Base-by-base conservation (phyloP, 1,140 invertebrate species). In the Kradibia gibbosae region DNA sequence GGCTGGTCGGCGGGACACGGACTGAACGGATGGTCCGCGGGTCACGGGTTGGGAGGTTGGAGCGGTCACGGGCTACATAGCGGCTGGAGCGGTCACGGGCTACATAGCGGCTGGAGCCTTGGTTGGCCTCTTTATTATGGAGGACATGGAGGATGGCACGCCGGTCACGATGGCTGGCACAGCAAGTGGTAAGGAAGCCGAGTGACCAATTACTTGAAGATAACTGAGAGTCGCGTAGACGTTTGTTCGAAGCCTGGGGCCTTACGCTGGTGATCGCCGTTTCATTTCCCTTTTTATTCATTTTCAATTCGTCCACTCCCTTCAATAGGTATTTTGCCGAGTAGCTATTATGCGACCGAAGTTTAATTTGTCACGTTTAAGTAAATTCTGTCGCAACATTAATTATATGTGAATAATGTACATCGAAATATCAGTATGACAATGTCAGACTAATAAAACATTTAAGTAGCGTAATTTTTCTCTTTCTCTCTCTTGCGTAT, bases 81-180 rank as follows among this genome's bases (percentile, higher is more conserved):
- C 28, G 78, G 80, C 15, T 75, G 57, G 80, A 50, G 34, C 20
- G 72, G 73, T 39, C 67, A 36, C 22, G 65, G 60, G 45, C n/a
- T 48, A 73, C 73, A 55, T n/a, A 39, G 74, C 28, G 78, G 80
- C 15, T 75, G 57, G 80, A 50, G 25, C 71, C n/a, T 53, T 10
- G 55, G 71, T 1, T 62, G 70, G 71, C 80, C 73, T 8, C 15
- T 70, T 0, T 50, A 20, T 53, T 36, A 80, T 79, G 84, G 85
- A 20, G 75, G 73, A 22, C 80, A 86, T 50, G 84, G 85, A 13
- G 75, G 73, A 34, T 55, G 60, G 36, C 53, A 39, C 11, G 31
- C 42, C n/a, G 81, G 84, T 22, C 83, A 85, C 62, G 77, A 83
- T 71, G 88, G 86, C 28, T 89, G 87, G 87, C 86, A 89, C 70